Conservation (phyloP, 2,113 vertebrate genomes). For the Ariopsis seemanni region DNA sequence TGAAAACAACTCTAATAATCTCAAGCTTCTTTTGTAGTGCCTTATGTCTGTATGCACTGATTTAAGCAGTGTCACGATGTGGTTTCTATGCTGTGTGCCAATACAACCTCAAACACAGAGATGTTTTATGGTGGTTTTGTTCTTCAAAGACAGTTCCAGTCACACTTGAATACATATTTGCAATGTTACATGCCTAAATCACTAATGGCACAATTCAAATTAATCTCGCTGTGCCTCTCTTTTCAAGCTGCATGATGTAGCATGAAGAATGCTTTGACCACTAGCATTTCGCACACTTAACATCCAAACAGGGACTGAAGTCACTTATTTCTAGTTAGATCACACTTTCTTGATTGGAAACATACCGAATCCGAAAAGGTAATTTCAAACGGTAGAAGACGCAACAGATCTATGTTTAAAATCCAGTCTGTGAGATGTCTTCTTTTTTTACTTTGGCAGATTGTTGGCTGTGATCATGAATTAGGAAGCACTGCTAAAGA, state of each 20-base stretch:
- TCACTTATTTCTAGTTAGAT: slow-evolving; percentile 20
- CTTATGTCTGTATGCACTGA: background rate
- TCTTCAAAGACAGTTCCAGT: slow-evolving; percentile 2
- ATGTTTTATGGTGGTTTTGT: slow-evolving; percentile 2
- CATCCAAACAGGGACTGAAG: background rate
- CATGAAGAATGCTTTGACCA: background rate
- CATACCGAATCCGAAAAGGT: slow-evolving; percentile 2
- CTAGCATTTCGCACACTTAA: background rate
- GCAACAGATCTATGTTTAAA: background rate
- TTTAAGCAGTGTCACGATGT: background rate
- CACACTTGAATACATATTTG: background rate
- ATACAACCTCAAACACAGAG: slow-evolving; percentile 8
- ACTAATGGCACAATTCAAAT: background rate
- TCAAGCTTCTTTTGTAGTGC: background rate
- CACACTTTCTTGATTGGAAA: background rate
- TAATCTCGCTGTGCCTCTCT: background rate
- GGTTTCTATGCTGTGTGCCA: background rate
- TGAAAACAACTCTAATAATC: background rate
- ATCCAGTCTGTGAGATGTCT: background rate
- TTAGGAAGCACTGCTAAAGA: slow-evolving; percentile 90
- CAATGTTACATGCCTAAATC: slow-evolving; percentile 26
- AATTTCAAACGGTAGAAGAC: slow-evolving; percentile 4
- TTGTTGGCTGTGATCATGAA: slow-evolving; percentile 94
- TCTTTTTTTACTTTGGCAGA: slow-evolving; percentile 67
- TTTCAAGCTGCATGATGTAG: slow-evolving; percentile 14